phyloP scores from a whole-genome alignment of 2,113 vertebrate species.

The Pseudorectes ferrugineus region DNA sequence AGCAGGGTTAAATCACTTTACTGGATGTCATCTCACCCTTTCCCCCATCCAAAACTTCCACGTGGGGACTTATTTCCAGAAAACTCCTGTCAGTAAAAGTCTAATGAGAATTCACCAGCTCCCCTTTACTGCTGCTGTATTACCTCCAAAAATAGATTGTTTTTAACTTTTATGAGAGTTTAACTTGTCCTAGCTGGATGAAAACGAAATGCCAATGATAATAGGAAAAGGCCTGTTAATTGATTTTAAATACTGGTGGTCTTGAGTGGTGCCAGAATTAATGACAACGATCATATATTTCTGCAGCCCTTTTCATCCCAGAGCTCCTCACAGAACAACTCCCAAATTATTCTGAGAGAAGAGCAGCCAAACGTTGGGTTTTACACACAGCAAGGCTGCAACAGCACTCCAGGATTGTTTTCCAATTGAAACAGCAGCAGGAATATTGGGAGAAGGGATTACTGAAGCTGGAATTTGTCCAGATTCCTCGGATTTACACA shows the following conservation, averaged over 20 bases:
- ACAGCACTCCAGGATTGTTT: background rate
- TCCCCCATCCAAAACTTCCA: background rate
- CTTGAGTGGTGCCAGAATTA: background rate
- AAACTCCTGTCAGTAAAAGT: background rate
- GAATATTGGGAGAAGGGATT: constrained; percentile 16
- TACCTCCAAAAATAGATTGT: constrained; percentile 44
- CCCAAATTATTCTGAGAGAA: background rate
- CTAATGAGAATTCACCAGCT: background rate
- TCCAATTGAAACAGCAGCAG: constrained; percentile 34
- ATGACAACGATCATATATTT: constrained; percentile 24
- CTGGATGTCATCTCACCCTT: background rate
- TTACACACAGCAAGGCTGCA: background rate
- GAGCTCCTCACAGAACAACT: background rate
- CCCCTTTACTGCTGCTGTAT: background rate
- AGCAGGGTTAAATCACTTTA: background rate
- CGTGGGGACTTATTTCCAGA: background rate
- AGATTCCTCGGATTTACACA: constrained; percentile 49
- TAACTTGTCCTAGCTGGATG: background rate
- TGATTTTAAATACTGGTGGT: constrained; percentile 48
- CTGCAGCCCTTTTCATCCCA: background rate
- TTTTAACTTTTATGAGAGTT: constrained; percentile 23
- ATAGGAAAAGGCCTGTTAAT: constrained; percentile 47
- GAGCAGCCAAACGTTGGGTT: background rate
- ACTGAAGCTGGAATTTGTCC: background rate
- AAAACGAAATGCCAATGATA: constrained; percentile 28